phyloP scores from a whole-genome alignment of 2,888 invertebrate species.

The Drosophila formosana region DNA sequence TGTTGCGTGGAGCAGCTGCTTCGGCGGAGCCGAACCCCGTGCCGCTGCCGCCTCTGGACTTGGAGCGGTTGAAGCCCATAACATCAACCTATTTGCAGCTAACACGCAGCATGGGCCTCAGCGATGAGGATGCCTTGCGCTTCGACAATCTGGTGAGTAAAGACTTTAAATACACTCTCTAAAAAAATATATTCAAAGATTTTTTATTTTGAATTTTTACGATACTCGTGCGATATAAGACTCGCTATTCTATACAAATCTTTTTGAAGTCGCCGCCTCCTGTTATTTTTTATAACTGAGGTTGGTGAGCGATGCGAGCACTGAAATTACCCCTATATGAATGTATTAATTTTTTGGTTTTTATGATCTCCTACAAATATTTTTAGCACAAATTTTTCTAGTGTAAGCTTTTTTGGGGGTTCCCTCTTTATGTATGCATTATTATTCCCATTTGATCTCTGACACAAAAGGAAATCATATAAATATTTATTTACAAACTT shows the following conservation, averaged over 20 bases:
- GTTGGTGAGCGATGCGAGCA: no score
- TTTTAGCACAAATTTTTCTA: background rate
- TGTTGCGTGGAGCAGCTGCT: constrained; percentile 47
- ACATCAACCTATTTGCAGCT: constrained; percentile 95
- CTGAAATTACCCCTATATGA: background rate
- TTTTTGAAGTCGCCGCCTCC: no score
- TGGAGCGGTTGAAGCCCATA: constrained; percentile 90
- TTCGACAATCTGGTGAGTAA: constrained; percentile 88
- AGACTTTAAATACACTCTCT: constrained; percentile 84
- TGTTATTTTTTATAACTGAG: no score
- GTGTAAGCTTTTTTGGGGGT: background rate
- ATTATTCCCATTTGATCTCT: constrained; percentile 6
- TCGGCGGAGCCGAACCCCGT: constrained; percentile 30
- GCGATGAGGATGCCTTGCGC: constrained; percentile 87
- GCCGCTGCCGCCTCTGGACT: constrained; percentile 77
- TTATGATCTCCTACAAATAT: constrained; percentile 10
- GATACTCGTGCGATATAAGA: no score
- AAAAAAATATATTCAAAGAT: constrained; percentile 9
- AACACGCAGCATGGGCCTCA: constrained; percentile 90
- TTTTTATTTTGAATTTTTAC: no score
- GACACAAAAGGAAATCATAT: background rate
- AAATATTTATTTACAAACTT: background rate
- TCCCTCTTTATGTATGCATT: background rate
- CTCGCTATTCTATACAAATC: no score
- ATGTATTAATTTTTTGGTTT: background rate